Conservation (phyloP, 2,888 invertebrate genomes). For the Heliconius charithonia region DNA sequence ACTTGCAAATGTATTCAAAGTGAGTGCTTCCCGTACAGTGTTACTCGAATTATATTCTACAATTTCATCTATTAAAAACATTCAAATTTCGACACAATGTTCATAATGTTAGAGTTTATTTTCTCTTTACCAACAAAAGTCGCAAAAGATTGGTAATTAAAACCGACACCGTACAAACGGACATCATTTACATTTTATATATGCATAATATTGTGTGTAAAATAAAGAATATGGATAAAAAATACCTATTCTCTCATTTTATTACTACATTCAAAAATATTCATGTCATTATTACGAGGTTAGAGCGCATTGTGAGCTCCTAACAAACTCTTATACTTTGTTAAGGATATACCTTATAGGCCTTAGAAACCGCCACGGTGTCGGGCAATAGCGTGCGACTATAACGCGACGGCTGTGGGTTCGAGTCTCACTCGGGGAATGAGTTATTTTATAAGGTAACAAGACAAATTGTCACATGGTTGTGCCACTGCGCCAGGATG, state of each 20-base stretch:
- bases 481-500: too few relatives aligned
- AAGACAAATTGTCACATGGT: too few relatives aligned
- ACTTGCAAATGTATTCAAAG: conserved; percentile 78
- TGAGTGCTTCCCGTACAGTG: conserved; percentile 62
- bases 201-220: neutral
- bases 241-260: neutral
- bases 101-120: conserved; percentile 3
- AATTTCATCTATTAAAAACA: conserved; percentile 54
- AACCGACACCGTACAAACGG: conserved; percentile 52
- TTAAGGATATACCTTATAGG: neutral
- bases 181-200: conserved; percentile 21
- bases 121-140: neutral
- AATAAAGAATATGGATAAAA: conserved; percentile 5
- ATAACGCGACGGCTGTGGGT: too few relatives aligned
- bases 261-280: neutral
- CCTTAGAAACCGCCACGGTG: too few relatives aligned
- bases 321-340: neutral
- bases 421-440: too few relatives aligned
- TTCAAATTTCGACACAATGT: conserved; percentile 17
- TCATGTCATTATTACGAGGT: neutral
- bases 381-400: too few relatives aligned
- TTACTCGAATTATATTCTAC: conserved; percentile 71
- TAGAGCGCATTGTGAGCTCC: too few relatives aligned
- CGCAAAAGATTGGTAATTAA: conserved; percentile 64
- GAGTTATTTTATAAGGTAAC: too few relatives aligned